Evolutionary conservation across 1,140 invertebrate genomes (phyloP).

Genomic region (Agrypnia vestita): DNA sequence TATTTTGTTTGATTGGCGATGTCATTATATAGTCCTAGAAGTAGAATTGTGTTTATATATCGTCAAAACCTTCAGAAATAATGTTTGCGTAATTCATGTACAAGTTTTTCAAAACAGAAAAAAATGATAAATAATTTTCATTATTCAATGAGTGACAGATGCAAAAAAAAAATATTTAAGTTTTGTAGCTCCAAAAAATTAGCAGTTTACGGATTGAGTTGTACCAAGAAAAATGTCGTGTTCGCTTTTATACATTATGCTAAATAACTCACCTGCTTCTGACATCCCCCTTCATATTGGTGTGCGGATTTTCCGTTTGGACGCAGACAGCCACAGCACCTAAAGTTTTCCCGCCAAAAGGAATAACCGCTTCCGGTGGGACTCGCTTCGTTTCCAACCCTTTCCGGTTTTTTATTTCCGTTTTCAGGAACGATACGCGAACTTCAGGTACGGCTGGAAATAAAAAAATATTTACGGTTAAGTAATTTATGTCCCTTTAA

Average conservation of each 20-base stretch:
- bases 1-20: too few relatives aligned
- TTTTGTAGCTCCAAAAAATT: too few relatives aligned
- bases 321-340: constrained; percentile 17
- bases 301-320: constrained; percentile 18
- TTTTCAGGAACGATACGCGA: constrained; percentile 27
- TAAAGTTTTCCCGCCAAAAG: constrained; percentile 38
- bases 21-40: too few relatives aligned
- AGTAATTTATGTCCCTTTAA: constrained; percentile 39
- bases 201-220: too few relatives aligned
- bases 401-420: constrained; percentile 41
- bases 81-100: too few relatives aligned
- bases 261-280: constrained; percentile 21
- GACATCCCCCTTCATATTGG: not conserved
- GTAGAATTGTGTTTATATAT: too few relatives aligned
- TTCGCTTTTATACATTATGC: not conserved
- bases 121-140: too few relatives aligned
- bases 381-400: constrained; percentile 37
- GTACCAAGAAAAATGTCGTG: too few relatives aligned
- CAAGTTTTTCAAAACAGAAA: too few relatives aligned
- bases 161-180: too few relatives aligned
- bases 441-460: constrained; percentile 30
- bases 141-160: too few relatives aligned
- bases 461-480: not conserved
- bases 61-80: too few relatives aligned
- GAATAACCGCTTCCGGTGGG: constrained; percentile 37